phyloP scores from a whole-genome alignment of 2,888 invertebrate genomes.

The Phortica okadai region DNA sequence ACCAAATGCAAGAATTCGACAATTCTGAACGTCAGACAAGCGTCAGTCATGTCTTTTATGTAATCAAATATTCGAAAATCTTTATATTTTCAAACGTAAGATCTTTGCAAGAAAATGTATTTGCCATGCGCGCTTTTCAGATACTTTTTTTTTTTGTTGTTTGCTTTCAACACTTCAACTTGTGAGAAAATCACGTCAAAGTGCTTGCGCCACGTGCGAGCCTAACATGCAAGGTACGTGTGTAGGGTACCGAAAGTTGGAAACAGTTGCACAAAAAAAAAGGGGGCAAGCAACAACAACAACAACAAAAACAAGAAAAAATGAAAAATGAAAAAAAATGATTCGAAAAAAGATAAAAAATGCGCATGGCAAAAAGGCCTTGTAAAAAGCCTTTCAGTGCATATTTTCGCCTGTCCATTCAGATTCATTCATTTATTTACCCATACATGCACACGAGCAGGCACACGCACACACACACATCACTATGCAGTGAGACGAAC shows the following conservation, averaged over 20 bases:
- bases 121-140: no score
- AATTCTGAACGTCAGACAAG: no score
- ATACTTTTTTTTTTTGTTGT: no score
- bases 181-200: no score
- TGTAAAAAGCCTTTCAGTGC: conserved; percentile 69
- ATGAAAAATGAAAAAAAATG: conserved; percentile 45
- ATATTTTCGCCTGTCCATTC: conserved; percentile 63
- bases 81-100: no score
- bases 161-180: no score
- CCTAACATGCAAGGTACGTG: conserved; percentile 33
- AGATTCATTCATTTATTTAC: conserved; percentile 32
- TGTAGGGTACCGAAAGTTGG: conserved; percentile 24
- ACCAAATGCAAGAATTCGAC: no score
- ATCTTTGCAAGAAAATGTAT: no score
- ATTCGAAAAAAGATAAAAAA: conserved; percentile 20
- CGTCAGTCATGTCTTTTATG: no score
- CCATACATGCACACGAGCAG: neutral
- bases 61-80: no score
- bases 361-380: conserved; percentile 51
- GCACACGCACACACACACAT: neutral
- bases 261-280: conserved; percentile 45
- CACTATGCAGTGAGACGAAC: neutral
- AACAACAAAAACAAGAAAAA: conserved; percentile 41
- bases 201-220: neutral
- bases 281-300: conserved; percentile 61